Conservation (phyloP, 2,797 vertebrate species). For the Bradypodion ventrale region DNA sequence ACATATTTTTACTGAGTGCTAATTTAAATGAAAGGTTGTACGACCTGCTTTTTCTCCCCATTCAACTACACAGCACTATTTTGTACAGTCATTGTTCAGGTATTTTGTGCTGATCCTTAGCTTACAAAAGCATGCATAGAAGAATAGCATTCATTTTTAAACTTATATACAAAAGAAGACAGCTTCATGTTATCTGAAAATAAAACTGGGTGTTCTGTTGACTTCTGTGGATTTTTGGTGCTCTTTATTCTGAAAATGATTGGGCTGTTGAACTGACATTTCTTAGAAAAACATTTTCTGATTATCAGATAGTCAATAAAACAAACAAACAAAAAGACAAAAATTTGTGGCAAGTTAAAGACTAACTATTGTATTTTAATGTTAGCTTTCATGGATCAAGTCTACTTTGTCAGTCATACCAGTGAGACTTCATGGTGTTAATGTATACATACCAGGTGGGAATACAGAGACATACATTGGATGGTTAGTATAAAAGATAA, state of each 20-base stretch:
- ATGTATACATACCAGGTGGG: too few species aligned
- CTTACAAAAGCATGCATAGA: not conserved
- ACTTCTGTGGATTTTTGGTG: not conserved
- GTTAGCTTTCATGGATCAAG: too few species aligned
- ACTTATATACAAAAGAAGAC: not conserved
- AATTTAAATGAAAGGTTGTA: not conserved
- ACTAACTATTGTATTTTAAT: too few species aligned
- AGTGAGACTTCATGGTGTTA: too few species aligned
- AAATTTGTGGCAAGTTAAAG: too few species aligned
- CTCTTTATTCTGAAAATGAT: not conserved
- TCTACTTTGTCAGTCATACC: too few species aligned
- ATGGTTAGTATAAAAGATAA: too few species aligned
- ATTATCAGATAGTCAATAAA: too few species aligned
- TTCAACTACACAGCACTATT: not conserved
- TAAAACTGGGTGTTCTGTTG: not conserved
- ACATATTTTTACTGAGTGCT: not conserved
- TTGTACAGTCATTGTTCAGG: not conserved
- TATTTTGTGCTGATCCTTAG: not conserved
- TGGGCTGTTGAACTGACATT: not conserved
- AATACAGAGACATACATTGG: too few species aligned
- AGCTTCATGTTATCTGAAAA: not conserved
- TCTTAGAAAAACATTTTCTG: not conserved
- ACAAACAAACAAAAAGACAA: too few species aligned
- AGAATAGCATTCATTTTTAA: not conserved
- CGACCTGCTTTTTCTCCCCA: not conserved